Base-by-base conservation (phyloP, 2,797 vertebrate species). In the Glossophaga mutica region DNA sequence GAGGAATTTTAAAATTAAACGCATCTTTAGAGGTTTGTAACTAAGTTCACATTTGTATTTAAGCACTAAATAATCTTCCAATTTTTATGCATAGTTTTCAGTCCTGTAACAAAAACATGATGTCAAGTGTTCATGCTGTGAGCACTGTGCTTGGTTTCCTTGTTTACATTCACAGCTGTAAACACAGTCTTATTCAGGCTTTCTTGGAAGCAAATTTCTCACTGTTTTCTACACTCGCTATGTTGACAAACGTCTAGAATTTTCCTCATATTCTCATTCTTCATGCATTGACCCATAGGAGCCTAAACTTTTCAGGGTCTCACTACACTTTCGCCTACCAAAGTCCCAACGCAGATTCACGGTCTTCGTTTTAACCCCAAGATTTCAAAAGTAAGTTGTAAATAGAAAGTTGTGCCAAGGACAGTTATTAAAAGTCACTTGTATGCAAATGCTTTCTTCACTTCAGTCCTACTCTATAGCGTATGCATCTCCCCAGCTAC, bases 31-130 rank as follows among this genome's bases (percentile, higher is more conserved):
- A 98, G 48, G 77, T 95, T 97, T 97, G 94, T 98, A 98, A 98
- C 97, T 97, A 97, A 98, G 98, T 97, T 98, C 98, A 98, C 97
- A 97, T 97, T 98, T 98, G 94, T 87, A 98, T 98, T 98, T 98
- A 98, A 98, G 98, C 98, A 97, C 95, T 97, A 98, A 98, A 97
- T 98, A 98, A 98, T 98, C 97, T 97, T 96, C 96, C 98, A 98
- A 98, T 98, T 98, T 98, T 98, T 98, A 98, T 98, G 98, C 98
- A 98, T 98, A 98, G 98, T 98, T 99, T 98, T 98, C 97, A 98
- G 98, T 98, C 98, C 87, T 97, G 98, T 98, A 98, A 99, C 98
- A 18, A 98, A 98, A 98, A 98, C 98, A 98, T 96, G 97, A 98
- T 98, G 98, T 98, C 0, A 84, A 68, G 44, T 91, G 96, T 97